Evolutionary conservation across 2,113 vertebrate species (phyloP).

Genomic region (Prietella phreatophila): DNA sequence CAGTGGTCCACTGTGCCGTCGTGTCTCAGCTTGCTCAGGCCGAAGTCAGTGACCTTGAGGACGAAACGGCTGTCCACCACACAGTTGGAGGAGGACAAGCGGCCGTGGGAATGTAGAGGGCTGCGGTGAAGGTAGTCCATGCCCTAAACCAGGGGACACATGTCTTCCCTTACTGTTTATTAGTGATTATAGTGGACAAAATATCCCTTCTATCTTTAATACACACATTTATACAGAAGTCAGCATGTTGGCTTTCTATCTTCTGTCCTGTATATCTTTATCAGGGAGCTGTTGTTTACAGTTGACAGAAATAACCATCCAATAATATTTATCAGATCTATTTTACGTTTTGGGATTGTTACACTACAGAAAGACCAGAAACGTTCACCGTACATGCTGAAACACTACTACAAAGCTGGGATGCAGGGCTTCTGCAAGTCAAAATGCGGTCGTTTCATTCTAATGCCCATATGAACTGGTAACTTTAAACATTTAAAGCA

Average conservation of each 20-base stretch:
- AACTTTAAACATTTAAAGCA: neutral
- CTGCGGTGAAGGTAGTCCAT: constrained; percentile 60
- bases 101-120: constrained; percentile 54
- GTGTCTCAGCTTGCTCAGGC: constrained; percentile 47
- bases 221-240: neutral
- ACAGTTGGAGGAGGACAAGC: constrained; percentile 58
- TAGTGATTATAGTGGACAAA: neutral
- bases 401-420: neutral
- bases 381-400: neutral
- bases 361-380: neutral
- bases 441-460: neutral
- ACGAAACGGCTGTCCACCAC: constrained; percentile 61
- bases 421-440: neutral
- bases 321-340: neutral
- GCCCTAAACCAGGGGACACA: constrained; percentile 42
- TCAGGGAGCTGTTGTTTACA: neutral
- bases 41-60: constrained; percentile 60
- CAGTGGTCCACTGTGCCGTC: constrained; percentile 10
- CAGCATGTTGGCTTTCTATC: neutral
- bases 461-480: neutral
- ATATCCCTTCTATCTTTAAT: neutral
- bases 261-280: neutral
- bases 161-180: neutral
- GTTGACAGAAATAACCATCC: neutral
- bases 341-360: too few relatives aligned